Conservation (phyloP, 2,888 invertebrate species). For the Beris chalybata region DNA sequence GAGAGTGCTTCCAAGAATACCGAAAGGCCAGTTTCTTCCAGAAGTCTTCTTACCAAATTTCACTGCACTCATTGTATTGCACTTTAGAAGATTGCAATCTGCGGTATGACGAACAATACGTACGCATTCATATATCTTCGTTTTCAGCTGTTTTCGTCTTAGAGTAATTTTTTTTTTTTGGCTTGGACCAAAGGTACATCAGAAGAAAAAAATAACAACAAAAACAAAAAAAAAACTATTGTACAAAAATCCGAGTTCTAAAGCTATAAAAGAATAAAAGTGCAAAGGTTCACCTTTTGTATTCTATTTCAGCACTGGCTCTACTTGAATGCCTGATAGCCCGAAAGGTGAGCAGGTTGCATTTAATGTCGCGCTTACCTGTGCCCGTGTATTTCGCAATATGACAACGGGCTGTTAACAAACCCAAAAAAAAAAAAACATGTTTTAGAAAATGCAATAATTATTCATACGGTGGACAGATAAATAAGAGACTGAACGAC, state of each 20-base stretch:
- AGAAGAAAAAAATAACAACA: not conserved
- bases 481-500: not conserved
- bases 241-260: slow-evolving; percentile 4
- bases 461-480: no score
- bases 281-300: slow-evolving; percentile 35
- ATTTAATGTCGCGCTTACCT: slow-evolving; percentile 18
- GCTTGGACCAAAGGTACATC: not conserved
- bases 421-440: no score
- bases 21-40: slow-evolving; percentile 11
- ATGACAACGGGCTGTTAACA: not conserved
- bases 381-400: slow-evolving; percentile 1
- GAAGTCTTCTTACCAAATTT: slow-evolving; percentile 16
- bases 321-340: slow-evolving; percentile 13
- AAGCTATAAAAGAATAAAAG: slow-evolving; percentile 29
- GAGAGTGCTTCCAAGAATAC: not conserved
- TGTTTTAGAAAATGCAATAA: no score
- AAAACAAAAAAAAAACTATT: slow-evolving; percentile 6
- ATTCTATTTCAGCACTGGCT: slow-evolving; percentile 29
- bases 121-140: slow-evolving; percentile 9
- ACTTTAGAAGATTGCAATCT: slow-evolving; percentile 28
- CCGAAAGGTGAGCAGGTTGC: slow-evolving; percentile 26
- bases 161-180: not conserved
- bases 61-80: slow-evolving; percentile 13
- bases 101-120: slow-evolving; percentile 26
- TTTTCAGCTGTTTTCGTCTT: slow-evolving; percentile 7